phyloP scores from a whole-genome alignment of 2,797 vertebrate genomes.

The Coreius guichenoti region DNA sequence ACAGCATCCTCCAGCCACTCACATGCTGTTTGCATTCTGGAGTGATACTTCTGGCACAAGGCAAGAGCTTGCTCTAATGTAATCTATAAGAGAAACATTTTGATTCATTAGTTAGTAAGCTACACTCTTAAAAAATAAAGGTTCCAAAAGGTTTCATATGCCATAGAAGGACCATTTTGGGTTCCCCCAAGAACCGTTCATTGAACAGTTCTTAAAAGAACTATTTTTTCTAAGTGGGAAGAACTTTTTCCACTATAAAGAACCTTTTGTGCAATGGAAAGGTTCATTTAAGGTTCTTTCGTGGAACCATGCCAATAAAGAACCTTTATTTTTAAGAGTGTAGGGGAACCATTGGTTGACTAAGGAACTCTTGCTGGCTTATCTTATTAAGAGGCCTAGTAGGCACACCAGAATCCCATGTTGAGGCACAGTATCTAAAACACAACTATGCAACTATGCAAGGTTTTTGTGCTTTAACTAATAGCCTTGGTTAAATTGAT shows the following conservation, averaged over 20 bases:
- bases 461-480: neutral
- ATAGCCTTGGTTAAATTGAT: neutral
- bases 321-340: neutral
- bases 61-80: slow-evolving; percentile 85
- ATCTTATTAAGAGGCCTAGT: neutral
- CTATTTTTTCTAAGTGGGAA: neutral
- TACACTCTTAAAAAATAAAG: neutral
- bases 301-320: neutral
- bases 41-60: slow-evolving; percentile 91
- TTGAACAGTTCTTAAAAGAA: neutral
- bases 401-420: neutral
- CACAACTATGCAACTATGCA: neutral
- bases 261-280: neutral
- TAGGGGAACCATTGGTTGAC: slow-evolving; percentile 1
- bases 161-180: neutral
- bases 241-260: neutral
- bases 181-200: neutral
- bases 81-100: slow-evolving; percentile 73
- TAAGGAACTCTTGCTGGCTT: neutral
- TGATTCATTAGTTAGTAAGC: slow-evolving; percentile 5
- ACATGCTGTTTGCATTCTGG: slow-evolving; percentile 86
- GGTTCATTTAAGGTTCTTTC: neutral
- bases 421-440: neutral
- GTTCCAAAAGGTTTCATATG: neutral
- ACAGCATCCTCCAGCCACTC: slow-evolving; percentile 96